phyloP scores from a whole-genome alignment of 2,113 vertebrate genomes.

The Notarius lentiginosus region DNA sequence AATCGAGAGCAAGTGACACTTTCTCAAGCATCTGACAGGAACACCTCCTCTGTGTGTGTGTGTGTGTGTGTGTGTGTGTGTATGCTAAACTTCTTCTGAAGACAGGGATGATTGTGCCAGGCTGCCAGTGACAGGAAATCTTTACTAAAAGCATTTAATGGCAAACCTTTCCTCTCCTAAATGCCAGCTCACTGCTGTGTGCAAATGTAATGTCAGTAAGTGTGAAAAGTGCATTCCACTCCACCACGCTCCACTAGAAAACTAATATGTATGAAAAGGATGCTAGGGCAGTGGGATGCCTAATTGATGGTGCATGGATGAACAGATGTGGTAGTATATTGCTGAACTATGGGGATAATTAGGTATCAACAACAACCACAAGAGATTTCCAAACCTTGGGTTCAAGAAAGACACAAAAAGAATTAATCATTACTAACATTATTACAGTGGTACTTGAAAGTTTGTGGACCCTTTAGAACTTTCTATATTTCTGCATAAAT shows the following conservation, averaged over 20 bases:
- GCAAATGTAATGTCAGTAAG: slow-evolving; percentile 57
- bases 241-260: slow-evolving; percentile 37
- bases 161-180: slow-evolving; percentile 56
- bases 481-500: no score
- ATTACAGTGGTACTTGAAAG: neutral
- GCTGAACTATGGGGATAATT: slow-evolving; percentile 57
- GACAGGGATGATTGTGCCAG: slow-evolving; percentile 48
- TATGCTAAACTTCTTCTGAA: slow-evolving; percentile 36
- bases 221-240: slow-evolving; percentile 46
- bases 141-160: slow-evolving; percentile 73
- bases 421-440: neutral
- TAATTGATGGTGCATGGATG: slow-evolving; percentile 57
- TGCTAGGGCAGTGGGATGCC: slow-evolving; percentile 54
- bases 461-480: no score
- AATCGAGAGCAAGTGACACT: neutral
- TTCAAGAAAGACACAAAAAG: neutral
- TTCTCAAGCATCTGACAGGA: neutral
- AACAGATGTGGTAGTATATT: slow-evolving; percentile 53
- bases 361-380: slow-evolving; percentile 32
- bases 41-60: neutral
- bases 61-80: neutral
- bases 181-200: slow-evolving; percentile 58
- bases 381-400: slow-evolving; percentile 6
- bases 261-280: slow-evolving; percentile 60
- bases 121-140: slow-evolving; percentile 70